phyloP scores from a whole-genome alignment of 2,888 invertebrate species.

The Rapana venosa region DNA sequence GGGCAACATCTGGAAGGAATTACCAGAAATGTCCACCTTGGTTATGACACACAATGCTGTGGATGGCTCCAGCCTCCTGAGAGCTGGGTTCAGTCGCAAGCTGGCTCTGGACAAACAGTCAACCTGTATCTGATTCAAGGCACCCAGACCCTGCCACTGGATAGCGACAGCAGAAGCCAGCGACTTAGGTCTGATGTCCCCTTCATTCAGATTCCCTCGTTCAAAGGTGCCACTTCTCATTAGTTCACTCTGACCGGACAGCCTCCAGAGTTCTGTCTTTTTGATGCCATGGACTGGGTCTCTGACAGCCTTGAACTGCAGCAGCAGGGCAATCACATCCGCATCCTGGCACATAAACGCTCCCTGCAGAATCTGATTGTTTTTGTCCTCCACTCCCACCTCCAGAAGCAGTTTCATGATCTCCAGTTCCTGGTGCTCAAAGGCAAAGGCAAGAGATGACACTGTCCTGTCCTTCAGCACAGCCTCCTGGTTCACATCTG shows the following conservation, averaged over 20 bases:
- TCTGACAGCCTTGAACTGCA: slow-evolving; percentile 88
- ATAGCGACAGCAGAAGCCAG: slow-evolving; percentile 84
- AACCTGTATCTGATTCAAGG: slow-evolving; percentile 84
- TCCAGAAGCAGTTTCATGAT: slow-evolving; percentile 88
- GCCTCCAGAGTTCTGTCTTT: slow-evolving; percentile 86
- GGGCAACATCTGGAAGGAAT: slow-evolving; percentile 89
- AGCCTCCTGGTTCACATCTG: slow-evolving; percentile 87
- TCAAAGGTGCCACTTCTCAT: slow-evolving; percentile 77
- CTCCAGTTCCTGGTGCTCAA: slow-evolving; percentile 84
- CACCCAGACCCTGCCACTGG: slow-evolving; percentile 89
- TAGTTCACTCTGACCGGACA: slow-evolving; percentile 33
- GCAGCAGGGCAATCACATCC: slow-evolving; percentile 83
- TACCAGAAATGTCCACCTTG: slow-evolving; percentile 93
- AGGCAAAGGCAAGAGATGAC: slow-evolving; percentile 84
- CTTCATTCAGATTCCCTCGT: slow-evolving; percentile 60
- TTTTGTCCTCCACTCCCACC: slow-evolving; percentile 90
- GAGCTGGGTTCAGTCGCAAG: slow-evolving; percentile 89
- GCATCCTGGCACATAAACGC: slow-evolving; percentile 83
- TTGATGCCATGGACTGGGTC: slow-evolving; percentile 96
- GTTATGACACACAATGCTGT: slow-evolving; percentile 93
- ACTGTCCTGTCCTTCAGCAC: slow-evolving; percentile 77
- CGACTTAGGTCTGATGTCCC: slow-evolving; percentile 55
- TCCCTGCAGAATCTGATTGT: slow-evolving; percentile 88
- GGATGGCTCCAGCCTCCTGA: slow-evolving; percentile 83
- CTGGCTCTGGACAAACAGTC: slow-evolving; percentile 92